phyloP scores from a whole-genome alignment of 2,797 vertebrate genomes.

The Pangasius larnaudii region DNA sequence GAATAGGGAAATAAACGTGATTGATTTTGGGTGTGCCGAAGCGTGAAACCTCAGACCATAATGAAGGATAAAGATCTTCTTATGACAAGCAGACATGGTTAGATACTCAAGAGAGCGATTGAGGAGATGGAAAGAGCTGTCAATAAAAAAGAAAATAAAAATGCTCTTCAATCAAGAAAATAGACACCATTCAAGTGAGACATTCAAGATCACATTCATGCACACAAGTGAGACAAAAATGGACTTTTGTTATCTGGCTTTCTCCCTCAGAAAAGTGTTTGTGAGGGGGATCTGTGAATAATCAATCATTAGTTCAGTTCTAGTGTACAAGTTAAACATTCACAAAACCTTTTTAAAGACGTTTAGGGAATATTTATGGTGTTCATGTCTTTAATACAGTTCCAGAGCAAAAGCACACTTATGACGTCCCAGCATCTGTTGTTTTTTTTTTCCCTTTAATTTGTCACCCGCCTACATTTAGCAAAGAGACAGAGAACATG shows the following conservation, averaged over 20 bases:
- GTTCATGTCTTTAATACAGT: not conserved
- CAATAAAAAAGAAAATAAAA: conserved; percentile 1
- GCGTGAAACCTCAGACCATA: conserved; percentile 20
- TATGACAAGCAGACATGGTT: conserved; percentile 17
- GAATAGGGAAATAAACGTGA: conserved; percentile 22
- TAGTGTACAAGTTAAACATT: not conserved
- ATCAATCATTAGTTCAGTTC: not conserved
- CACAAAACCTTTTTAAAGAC: not conserved
- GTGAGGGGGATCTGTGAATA: not conserved
- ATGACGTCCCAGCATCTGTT: not conserved
- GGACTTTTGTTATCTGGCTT: not conserved
- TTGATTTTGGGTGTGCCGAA: not conserved
- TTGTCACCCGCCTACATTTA: not conserved
- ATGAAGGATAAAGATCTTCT: conserved; percentile 13
- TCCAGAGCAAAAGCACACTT: not conserved
- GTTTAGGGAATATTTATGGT: not conserved
- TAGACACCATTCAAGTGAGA: not conserved
- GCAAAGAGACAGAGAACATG: not conserved
- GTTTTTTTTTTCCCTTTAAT: too few relatives aligned
- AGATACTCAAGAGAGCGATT: not conserved
- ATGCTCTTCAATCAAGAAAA: not conserved
- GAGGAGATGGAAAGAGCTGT: not conserved
- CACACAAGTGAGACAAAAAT: not conserved
- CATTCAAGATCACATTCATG: not conserved
- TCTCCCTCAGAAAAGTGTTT: not conserved